Conservation (phyloP, 2,113 vertebrate genomes). For the Sinocyclocheilus anshuiensis region DNA sequence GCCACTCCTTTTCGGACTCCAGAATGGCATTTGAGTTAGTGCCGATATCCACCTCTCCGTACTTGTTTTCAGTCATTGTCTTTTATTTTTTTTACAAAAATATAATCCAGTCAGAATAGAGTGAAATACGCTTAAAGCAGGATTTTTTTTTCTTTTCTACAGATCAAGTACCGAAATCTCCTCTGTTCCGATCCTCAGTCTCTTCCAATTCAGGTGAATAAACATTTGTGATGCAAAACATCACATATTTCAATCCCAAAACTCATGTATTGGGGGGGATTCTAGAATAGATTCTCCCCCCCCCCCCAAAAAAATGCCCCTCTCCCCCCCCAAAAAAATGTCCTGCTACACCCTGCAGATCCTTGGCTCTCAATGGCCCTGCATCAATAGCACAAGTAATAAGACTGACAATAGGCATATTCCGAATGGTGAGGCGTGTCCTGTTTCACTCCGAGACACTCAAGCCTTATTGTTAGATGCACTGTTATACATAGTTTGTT, state of each 20-base stretch:
- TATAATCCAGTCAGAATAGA: constrained; percentile 48
- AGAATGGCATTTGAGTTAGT: constrained; percentile 2
- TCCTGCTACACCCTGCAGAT: constrained; percentile 53
- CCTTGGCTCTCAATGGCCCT: constrained; percentile 50
- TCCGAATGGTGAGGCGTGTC: constrained; percentile 13
- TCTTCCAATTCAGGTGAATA: neutral
- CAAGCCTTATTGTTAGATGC: constrained; percentile 20
- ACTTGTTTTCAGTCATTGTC: constrained; percentile 29
- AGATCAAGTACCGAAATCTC: constrained; percentile 54
- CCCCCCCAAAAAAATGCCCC: too few relatives aligned
- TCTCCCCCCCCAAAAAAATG: neutral
- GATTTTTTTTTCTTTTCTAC: constrained; percentile 23
- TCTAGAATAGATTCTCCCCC: neutral
- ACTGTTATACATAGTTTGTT: constrained; percentile 52
- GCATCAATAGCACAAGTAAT: constrained; percentile 13
- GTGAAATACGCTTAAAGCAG: constrained; percentile 41
- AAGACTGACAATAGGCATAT: constrained; percentile 24
- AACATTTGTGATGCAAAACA: constrained; percentile 22
- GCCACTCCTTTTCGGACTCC: neutral
- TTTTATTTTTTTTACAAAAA: constrained; percentile 49
- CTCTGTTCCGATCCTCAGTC: constrained; percentile 25
- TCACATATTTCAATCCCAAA: constrained; percentile 14
- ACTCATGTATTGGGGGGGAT: neutral
- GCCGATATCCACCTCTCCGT: neutral
- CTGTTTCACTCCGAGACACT: neutral